Base-by-base conservation (phyloP, 2,113 vertebrate species). In the Mustelus asterias region DNA sequence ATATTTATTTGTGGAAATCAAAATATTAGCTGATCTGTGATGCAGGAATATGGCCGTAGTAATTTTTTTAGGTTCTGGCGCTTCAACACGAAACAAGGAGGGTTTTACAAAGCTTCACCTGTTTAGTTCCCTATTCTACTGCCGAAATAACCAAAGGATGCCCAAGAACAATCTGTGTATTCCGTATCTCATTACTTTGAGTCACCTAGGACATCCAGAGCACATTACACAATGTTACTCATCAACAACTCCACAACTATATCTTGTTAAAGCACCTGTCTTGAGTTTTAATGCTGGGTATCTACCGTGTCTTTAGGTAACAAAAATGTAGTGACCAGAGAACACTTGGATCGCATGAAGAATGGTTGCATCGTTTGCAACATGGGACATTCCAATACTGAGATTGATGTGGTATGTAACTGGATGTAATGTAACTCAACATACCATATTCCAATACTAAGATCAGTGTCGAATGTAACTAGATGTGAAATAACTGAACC, bases 381-480 rank as follows among this genome's bases (percentile, higher is more conserved):
- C 97, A 99, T 99, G 99, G 99, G 99, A 0, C 99, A 99, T 98
- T 99, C 99, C 97, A 99, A 99, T 98, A 99, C 99, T 0, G 99
- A 99, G 97, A 99, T 99, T 9, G 99, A 99, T 0, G 99, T 99
- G 99, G 99, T 99, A 97, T 97, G 98, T 69, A 96, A 67, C 20
- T 65, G 26, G 60, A 2, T 41, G 22, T 70, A 29, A 37, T 44
- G 4, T 24, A 95, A 95, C 11, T 76, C 8, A 65, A 63, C 60
- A 16, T 60, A 37, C 33, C 0, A n/a, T 20, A 85, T 44, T 60
- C 44, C 22, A 48, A 54, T 54, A 89, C 24, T 26, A 26, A 58
- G 26, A 18, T 92, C 58, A n/a, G 0, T 58, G 9, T 89, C 24
- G 86, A 54, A 89, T 26, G 58, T 92, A 92, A 92, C 26, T 20